Evolutionary conservation across 1,140 invertebrate genomes (phyloP).

Genomic region (Pantala flavescens): DNA sequence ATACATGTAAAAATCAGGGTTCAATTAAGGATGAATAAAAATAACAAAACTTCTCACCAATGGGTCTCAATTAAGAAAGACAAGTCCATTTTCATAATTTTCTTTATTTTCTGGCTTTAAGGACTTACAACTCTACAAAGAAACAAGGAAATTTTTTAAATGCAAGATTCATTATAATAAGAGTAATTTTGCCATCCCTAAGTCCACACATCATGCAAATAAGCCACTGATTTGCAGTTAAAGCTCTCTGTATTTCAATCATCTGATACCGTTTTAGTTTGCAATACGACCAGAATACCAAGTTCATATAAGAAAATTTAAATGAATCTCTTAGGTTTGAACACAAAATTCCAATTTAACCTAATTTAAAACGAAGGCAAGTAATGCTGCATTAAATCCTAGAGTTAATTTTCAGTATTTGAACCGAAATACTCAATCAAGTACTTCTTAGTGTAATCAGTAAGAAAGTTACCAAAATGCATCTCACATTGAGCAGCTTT

Average conservation of each 20-base stretch:
- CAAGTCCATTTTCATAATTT: not conserved
- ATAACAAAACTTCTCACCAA: no score
- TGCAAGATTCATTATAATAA: constrained; percentile 7
- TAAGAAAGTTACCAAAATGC: not conserved
- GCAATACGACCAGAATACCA: constrained; percentile 8
- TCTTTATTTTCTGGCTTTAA: constrained; percentile 7
- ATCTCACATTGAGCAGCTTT: not conserved
- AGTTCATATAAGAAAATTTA: not conserved
- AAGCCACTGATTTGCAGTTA: constrained; percentile 9
- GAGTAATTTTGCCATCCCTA: constrained; percentile 5
- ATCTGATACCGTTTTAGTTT: constrained; percentile 4
- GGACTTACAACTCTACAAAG: constrained; percentile 5
- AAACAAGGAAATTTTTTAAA: constrained; percentile 11
- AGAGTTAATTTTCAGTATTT: no score
- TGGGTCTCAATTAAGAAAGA: not conserved
- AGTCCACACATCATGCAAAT: constrained; percentile 9
- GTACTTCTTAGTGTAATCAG: no score
- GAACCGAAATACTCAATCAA: no score
- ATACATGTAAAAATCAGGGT: no score
- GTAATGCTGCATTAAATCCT: not conserved
- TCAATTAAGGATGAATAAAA: no score
- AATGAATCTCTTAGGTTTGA: not conserved
- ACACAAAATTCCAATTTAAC: not conserved
- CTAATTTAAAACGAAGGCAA: not conserved
- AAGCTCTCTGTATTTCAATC: constrained; percentile 6